Base-by-base conservation (phyloP, 2,888 invertebrate genomes). In the Allacma fusca region DNA sequence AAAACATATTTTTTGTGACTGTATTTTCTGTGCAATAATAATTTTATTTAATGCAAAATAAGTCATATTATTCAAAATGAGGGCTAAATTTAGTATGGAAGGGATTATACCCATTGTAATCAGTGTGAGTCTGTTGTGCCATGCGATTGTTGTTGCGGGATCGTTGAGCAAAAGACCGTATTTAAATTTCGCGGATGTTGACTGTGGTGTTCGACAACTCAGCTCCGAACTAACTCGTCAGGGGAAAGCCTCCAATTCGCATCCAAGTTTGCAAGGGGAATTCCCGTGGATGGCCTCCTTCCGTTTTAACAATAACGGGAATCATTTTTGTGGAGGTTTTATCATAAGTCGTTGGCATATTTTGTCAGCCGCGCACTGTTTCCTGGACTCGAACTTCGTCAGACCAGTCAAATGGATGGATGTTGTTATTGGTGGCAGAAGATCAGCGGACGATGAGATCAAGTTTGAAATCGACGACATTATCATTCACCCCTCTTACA, bases 211-310 rank as follows among this genome's bases (percentile, higher is more conserved):
- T n/a, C 67, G 34, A 9, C 23, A 62, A 57, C 4, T 57, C 16
- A 4, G 7, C 23, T 23, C 62, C 12, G 1, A 21, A n/a, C 4
- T 24, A 4, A 7, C 23, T 24, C 21, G 62, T 13, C 62, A 62
- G 23, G 62, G 62, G 1, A 81, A 81, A 78, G 76, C 80, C 40
- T 71, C 79, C 2, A 79, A 78, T 13, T 80, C 79, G 9, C 57
- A 69, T 0, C 74, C 76, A 1, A 77, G 79, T 1, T 79, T 73
- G 26, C 44, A 57, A 23, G 81, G 78, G 23, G 80, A 80, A 57
- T 78, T 79, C 62, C 81, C 80, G 12, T 80, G 78, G 79, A 69
- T 81, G 24, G 80, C 79, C 24, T 80, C 81, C 28, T 76, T 81
- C 65, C 79, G 80, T 29, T 24, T 24, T 16, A 78, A 80, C 50